Evolutionary conservation across 1,140 invertebrate genomes (phyloP).

Genomic region (Chionoecetes opilio): DNA sequence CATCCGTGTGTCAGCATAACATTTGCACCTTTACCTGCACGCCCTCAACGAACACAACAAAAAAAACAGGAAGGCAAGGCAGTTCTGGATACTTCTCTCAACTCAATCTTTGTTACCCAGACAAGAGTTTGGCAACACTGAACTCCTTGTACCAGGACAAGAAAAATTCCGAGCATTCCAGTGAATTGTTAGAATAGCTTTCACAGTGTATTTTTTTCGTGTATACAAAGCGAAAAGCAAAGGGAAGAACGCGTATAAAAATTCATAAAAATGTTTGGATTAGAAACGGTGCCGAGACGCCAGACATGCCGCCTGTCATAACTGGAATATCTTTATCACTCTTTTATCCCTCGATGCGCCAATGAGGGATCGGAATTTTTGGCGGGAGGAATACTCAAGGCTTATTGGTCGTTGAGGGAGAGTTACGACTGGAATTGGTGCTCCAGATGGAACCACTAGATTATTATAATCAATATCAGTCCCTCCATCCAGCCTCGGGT

Average conservation of each 20-base stretch:
- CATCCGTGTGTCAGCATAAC: not conserved
- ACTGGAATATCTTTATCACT: constrained; percentile 21
- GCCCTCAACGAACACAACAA: not conserved
- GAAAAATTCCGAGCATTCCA: no score
- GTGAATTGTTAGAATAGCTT: not conserved
- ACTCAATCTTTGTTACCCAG: not conserved
- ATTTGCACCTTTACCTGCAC: not conserved
- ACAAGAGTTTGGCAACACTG: not conserved
- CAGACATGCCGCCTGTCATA: not conserved
- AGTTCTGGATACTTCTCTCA: not conserved
- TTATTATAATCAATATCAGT: constrained; percentile 11
- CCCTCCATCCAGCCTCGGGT: not conserved
- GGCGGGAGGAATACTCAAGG: not conserved
- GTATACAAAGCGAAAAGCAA: not conserved
- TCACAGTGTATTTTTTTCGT: not conserved
- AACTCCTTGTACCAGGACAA: not conserved
- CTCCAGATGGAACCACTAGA: constrained; percentile 16
- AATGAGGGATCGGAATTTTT: constrained; percentile 20
- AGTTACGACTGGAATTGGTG: not conserved
- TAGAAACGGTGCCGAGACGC: not conserved
- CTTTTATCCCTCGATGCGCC: not conserved
- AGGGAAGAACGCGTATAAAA: not conserved
- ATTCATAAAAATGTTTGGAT: not conserved
- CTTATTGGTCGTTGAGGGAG: constrained; percentile 4
- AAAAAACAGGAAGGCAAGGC: not conserved